Conservation (phyloP, 2,113 vertebrate genomes). For the Ascaphus truei region DNA sequence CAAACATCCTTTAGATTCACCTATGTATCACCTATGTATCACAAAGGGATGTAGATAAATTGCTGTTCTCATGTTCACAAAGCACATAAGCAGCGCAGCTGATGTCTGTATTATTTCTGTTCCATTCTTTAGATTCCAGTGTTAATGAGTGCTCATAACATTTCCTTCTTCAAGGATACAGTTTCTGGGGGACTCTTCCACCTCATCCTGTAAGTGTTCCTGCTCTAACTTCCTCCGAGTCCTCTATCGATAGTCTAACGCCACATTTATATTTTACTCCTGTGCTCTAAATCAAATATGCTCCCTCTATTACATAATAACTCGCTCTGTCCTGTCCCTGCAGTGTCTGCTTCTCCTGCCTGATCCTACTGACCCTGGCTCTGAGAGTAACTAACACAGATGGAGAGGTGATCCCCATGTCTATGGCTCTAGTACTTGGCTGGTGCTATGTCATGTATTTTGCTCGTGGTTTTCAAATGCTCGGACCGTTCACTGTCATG, state of each 20-base stretch:
- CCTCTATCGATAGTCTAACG: too few relatives aligned
- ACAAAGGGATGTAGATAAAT: too few relatives aligned
- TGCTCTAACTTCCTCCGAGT: too few relatives aligned
- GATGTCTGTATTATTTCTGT: too few relatives aligned
- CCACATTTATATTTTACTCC: too few relatives aligned
- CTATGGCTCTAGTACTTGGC: slow-evolving; percentile 81
- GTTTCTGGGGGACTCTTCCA: slow-evolving; percentile 91
- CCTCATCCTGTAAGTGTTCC: slow-evolving; percentile 88
- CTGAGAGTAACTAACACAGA: slow-evolving; percentile 71
- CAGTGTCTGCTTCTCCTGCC: slow-evolving; percentile 65
- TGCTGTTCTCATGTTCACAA: too few relatives aligned
- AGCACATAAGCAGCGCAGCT: too few relatives aligned
- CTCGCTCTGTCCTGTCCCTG: slow-evolving; percentile 23
- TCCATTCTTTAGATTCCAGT: background rate
- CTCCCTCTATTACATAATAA: too few relatives aligned
- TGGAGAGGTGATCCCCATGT: slow-evolving; percentile 83
- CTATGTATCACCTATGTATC: too few relatives aligned
- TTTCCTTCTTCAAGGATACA: slow-evolving; percentile 45
- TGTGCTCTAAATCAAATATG: too few relatives aligned
- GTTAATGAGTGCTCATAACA: background rate
- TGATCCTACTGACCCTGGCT: slow-evolving; percentile 73
- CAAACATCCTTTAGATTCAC: too few relatives aligned
- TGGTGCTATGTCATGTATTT: slow-evolving; percentile 97
- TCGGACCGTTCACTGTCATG: slow-evolving; percentile 72
- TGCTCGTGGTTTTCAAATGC: slow-evolving; percentile 88